Conservation (phyloP, 2,797 vertebrate species). For the Siniperca scherzeri region DNA sequence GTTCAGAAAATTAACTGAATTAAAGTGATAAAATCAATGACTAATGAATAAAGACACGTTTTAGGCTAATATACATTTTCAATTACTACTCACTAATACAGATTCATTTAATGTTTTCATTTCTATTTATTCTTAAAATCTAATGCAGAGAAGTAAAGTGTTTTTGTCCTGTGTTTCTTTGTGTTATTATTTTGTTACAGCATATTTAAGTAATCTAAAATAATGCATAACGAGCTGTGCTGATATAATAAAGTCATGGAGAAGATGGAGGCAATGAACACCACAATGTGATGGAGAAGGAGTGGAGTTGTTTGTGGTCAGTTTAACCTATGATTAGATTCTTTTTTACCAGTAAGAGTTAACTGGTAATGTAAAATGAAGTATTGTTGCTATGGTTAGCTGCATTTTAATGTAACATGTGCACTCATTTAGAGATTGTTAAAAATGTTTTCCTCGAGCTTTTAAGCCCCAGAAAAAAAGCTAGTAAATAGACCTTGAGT, state of each 20-base stretch:
- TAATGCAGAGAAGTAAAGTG: background rate
- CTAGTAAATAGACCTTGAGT: background rate
- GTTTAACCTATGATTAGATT: background rate
- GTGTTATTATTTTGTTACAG: background rate
- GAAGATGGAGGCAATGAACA: background rate
- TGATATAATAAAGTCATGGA: background rate
- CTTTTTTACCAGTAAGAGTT: background rate
- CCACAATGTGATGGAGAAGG: background rate
- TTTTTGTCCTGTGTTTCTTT: background rate
- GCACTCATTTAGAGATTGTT: background rate
- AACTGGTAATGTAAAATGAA: background rate
- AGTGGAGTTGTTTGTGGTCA: background rate
- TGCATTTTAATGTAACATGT: conserved; percentile 23
- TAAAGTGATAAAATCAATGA: background rate
- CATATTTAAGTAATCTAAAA: too few species aligned
- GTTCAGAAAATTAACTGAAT: too few species aligned
- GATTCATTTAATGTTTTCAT: background rate
- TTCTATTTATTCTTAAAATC: background rate
- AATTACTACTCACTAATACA: background rate
- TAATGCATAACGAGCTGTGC: background rate
- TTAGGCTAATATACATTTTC: background rate
- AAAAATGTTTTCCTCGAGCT: background rate
- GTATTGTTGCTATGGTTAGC: conserved; percentile 46
- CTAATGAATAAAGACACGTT: background rate
- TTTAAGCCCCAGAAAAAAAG: background rate